Base-by-base conservation (phyloP, 2,888 invertebrate species). In the Aphidoletes aphidimyza region DNA sequence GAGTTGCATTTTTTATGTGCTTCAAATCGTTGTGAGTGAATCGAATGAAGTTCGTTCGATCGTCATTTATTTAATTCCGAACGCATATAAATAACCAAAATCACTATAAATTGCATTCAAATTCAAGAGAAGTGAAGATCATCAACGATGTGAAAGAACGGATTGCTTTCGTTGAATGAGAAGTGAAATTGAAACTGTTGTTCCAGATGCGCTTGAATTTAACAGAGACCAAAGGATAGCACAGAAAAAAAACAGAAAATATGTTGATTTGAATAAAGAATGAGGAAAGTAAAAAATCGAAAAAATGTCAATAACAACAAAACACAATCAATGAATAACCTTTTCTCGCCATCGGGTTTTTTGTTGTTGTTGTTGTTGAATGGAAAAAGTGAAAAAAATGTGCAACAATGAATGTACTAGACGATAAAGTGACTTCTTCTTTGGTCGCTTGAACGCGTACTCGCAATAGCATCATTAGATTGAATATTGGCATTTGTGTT, bases 221-320 rank as follows among this genome's bases (percentile, higher is more conserved):
- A 37, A 39, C n/a, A 8, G 11, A 0, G 81, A 37, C 81, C 81
- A 81, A 37, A n/a, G 37, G 22, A 36, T 22, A 36, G 30, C 81
- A 37, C 19, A 30, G 26, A 22, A 54, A 54, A 54, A 26, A 54
- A 54, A 54, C 54, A 6, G 78, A 78, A 78, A 78, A 78, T 17
- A 36, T n/a, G 17, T 19, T 5, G 5, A 17, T 17, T 3, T 54
- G 37, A 81, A 37, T 11, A 22, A 22, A 36, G 19, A 69, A 17
- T 14, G 14, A 34, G 36, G 34, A 17, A 14, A n/a, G n/a, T n/a
- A 34, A n/a, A 14, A 69, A 34, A 59, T 26, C 5, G 78, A n/a
- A 37, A 81, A 81, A 37, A n/a, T 81, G 81, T 81, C 81, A 81
- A 81, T 37, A 81, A 81, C n/a, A 69, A 69, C 34, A 54, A 54